A percentile compares a stretch with the other conserved stretches of the same genome.
Evolutionary conservation across 2,797 vertebrate genomes (phyloP).

Genomic region (Eleutherodactylus coqui): DNA sequence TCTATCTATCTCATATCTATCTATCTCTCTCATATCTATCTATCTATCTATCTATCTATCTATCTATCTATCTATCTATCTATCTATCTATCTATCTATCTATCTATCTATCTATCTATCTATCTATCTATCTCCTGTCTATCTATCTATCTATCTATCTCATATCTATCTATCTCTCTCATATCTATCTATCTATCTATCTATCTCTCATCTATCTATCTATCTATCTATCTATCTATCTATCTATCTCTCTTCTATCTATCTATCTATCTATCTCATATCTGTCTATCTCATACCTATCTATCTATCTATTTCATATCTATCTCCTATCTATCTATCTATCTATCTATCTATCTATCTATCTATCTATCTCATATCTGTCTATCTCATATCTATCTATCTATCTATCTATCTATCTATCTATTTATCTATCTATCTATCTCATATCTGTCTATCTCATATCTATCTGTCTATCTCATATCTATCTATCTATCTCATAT

Average conservation of each 20-base stretch:
- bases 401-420: conserved; percentile 9
- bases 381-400: conserved; percentile 13
- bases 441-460: not conserved
- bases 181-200: no score
- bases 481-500: not conserved
- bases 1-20: not conserved
- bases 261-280: no score
- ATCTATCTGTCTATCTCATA: not conserved
- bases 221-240: no score
- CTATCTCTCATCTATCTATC: no score
- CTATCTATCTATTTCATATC: no score
- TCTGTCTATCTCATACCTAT: no score
- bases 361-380: not conserved
- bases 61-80: not conserved
- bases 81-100: not conserved
- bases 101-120: conserved; percentile 6
- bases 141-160: no score
- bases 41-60: conserved; percentile 9
- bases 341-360: no score
- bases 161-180: no score
- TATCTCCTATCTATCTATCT: no score
- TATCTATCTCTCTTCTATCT: no score
- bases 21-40: not conserved
- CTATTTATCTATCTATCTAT: conserved; percentile 9
- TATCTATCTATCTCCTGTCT: not conserved